Evolutionary conservation across 2,888 invertebrate genomes (phyloP).

Genomic region (Liopterus haemorrhoidalis): DNA sequence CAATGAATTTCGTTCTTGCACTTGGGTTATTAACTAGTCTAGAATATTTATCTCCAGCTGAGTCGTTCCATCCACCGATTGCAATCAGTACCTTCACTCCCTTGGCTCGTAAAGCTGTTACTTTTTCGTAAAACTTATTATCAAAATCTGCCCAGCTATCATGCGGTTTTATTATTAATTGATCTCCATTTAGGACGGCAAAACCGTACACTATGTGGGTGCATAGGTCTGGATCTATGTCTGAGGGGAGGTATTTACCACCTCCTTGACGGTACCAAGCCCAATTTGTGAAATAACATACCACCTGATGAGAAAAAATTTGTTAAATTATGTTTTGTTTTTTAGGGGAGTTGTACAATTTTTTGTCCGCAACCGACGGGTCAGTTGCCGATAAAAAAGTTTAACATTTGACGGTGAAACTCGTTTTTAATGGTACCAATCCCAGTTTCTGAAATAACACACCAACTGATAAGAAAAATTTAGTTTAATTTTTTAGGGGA

Average conservation of each 20-base stretch:
- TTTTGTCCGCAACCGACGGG: too few relatives aligned
- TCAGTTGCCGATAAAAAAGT: too few relatives aligned
- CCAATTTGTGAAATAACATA: slow-evolving; percentile 92
- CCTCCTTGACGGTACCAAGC: slow-evolving; percentile 84
- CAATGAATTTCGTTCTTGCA: slow-evolving; percentile 66
- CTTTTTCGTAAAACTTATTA: slow-evolving; percentile 85
- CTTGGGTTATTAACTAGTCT: slow-evolving; percentile 68
- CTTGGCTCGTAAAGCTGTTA: slow-evolving; percentile 64
- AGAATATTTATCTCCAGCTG: slow-evolving; percentile 83
- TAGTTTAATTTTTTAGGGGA: too few relatives aligned
- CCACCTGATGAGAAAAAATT: too few relatives aligned
- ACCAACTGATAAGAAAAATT: too few relatives aligned
- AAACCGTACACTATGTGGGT: slow-evolving; percentile 91
- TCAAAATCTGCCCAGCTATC: slow-evolving; percentile 86
- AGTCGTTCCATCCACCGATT: slow-evolving; percentile 94
- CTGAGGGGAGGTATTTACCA: slow-evolving; percentile 74
- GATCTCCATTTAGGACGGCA: slow-evolving; percentile 73
- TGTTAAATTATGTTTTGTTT: too few relatives aligned
- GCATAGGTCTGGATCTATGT: slow-evolving; percentile 79
- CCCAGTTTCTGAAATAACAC: too few relatives aligned
- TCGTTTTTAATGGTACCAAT: too few relatives aligned
- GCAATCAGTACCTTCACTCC: slow-evolving; percentile 79
- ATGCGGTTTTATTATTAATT: slow-evolving; percentile 73
- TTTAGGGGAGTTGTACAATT: too few relatives aligned
- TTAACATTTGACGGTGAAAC: too few relatives aligned